These are phyloP conservation scores for Excalfactoria chinensis DNA, from an alignment of 2,113 vertebrate species.

Conservation along the genomic window DNA sequence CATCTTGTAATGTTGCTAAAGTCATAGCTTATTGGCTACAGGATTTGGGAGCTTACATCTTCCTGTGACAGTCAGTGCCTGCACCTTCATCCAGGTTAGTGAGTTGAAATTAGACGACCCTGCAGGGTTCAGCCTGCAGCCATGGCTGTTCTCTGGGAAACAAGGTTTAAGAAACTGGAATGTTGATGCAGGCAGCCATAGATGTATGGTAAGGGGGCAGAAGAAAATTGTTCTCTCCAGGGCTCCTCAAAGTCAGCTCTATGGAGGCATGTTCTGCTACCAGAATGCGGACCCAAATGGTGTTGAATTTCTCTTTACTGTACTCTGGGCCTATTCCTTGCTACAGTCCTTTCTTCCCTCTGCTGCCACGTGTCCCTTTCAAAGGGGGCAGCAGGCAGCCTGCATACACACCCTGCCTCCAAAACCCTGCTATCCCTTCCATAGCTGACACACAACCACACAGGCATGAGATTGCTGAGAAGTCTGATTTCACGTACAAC, in stretches of 20 bases:
- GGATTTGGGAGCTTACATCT: not conserved
- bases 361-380: not conserved
- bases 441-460: not conserved
- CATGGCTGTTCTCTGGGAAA: not conserved
- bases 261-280: not conserved
- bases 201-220: not conserved
- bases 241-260: not conserved
- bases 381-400: not conserved
- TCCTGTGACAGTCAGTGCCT: not conserved
- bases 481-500: not conserved
- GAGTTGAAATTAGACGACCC: not conserved
- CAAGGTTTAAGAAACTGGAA: fast-evolving
- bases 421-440: not conserved
- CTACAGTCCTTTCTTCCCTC: not conserved
- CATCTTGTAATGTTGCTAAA: not conserved
- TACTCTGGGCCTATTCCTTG: not conserved
- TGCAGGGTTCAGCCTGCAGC: not conserved
- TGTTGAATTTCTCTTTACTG: not conserved
- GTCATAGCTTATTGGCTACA: not conserved
- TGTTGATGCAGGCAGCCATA: not conserved
- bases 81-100: not conserved
- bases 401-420: not conserved
- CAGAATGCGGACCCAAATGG: not conserved
- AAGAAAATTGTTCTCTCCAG: not conserved
- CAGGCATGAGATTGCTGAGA: not conserved